Evolutionary conservation across 2,113 vertebrate species (phyloP).

Genomic region (Oenanthe oenanthe): DNA sequence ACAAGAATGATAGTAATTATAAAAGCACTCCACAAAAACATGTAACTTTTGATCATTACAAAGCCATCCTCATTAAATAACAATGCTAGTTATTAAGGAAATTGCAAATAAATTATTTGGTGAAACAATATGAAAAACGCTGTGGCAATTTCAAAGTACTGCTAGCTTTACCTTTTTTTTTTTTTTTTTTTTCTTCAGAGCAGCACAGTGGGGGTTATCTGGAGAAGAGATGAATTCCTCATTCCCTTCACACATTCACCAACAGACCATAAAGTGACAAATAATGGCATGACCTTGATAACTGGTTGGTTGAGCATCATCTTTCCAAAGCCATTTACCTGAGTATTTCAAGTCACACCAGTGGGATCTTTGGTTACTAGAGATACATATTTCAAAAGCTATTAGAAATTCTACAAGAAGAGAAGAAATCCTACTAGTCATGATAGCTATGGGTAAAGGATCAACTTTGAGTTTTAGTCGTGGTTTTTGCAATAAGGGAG

Average conservation of each 20-base stretch:
- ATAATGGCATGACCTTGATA: neutral
- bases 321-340: neutral
- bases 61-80: neutral
- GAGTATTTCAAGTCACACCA: neutral
- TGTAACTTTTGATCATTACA: neutral
- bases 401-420: neutral
- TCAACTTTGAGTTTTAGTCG: neutral
- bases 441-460: neutral
- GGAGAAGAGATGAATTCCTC: neutral
- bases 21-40: neutral
- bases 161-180: neutral
- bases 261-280: neutral
- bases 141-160: neutral
- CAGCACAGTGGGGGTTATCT: neutral
- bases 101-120: neutral
- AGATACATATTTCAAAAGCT: neutral
- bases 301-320: neutral
- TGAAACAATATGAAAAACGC: neutral
- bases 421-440: neutral
- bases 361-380: neutral
- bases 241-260: neutral
- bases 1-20: neutral
- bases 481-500: neutral
- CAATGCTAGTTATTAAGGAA: neutral
- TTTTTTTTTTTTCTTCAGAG: neutral